Evolutionary conservation across 2,113 vertebrate genomes (phyloP).

Genomic region (Ceuthmochares aereus): DNA sequence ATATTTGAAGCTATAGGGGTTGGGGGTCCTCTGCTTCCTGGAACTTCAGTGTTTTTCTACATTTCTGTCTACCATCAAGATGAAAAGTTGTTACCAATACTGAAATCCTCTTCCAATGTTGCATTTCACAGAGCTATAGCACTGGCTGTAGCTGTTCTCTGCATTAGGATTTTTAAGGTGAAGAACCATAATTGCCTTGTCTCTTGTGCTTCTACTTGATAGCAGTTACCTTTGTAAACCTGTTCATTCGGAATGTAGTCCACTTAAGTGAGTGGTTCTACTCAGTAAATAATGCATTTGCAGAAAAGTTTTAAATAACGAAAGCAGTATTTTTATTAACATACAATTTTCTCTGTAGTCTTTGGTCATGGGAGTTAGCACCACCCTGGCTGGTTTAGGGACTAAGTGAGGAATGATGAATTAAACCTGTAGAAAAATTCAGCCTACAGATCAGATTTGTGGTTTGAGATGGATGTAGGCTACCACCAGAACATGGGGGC

Average conservation of each 20-base stretch:
- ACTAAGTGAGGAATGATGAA: not conserved
- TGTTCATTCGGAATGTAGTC: not conserved
- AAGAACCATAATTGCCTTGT: not conserved
- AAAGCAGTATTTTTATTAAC: not conserved
- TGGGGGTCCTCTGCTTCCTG: not conserved
- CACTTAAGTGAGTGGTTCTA: not conserved
- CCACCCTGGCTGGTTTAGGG: not conserved
- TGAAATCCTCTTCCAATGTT: not conserved
- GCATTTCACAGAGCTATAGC: not conserved
- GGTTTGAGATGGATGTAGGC: not conserved
- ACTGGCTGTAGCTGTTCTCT: not conserved
- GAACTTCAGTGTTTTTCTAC: not conserved
- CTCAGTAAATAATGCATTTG: not conserved
- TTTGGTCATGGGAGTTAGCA: not conserved
- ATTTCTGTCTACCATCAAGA: not conserved
- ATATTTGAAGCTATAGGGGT: not conserved
- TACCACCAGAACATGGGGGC: not conserved
- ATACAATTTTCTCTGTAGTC: rapidly evolving
- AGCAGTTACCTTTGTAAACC: not conserved
- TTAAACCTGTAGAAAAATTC: not conserved
- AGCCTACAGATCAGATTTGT: not conserved
- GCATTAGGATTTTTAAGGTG: not conserved
- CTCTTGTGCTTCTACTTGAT: not conserved
- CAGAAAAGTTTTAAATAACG: not conserved
- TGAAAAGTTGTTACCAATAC: not conserved